Evolutionary conservation across 2,113 vertebrate species (phyloP).

Genomic region (Bos javanicus): DNA sequence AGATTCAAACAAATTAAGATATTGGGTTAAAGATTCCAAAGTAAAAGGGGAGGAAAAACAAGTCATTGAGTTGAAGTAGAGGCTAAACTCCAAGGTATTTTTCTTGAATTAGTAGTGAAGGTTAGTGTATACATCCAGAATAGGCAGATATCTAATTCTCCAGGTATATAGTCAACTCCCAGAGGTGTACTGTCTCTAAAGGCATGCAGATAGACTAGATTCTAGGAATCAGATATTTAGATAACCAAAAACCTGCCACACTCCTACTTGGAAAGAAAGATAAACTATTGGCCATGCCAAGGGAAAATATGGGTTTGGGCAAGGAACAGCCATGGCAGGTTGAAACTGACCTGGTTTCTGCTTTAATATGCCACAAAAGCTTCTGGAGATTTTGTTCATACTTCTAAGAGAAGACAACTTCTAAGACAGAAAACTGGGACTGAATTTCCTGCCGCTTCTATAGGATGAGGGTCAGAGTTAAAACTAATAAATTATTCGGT

Average conservation of each 20-base stretch:
- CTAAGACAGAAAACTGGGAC: not conserved
- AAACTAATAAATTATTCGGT: not conserved
- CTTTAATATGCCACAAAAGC: not conserved
- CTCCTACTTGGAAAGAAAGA: not conserved
- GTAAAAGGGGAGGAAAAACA: not conserved
- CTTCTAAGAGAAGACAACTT: not conserved
- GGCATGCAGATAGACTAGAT: too few relatives aligned
- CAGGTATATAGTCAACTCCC: not conserved
- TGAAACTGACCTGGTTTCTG: not conserved
- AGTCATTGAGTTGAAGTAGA: not conserved
- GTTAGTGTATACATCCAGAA: not conserved
- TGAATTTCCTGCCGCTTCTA: not conserved
- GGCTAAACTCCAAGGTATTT: not conserved
- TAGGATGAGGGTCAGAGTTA: not conserved
- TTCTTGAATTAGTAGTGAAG: not conserved
- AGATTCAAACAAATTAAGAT: not conserved
- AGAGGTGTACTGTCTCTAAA: not conserved
- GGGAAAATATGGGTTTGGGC: not conserved
- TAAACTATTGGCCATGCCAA: not conserved
- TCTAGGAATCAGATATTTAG: not conserved
- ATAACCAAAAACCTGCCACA: not conserved
- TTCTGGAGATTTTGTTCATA: not conserved
- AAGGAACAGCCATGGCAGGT: not conserved
- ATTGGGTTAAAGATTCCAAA: not conserved
- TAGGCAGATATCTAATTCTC: not conserved